Evolutionary conservation across 2,113 vertebrate species (phyloP), one percentile per base, ranked within the genome.

Genomic region (Silurus glanis): DNA sequence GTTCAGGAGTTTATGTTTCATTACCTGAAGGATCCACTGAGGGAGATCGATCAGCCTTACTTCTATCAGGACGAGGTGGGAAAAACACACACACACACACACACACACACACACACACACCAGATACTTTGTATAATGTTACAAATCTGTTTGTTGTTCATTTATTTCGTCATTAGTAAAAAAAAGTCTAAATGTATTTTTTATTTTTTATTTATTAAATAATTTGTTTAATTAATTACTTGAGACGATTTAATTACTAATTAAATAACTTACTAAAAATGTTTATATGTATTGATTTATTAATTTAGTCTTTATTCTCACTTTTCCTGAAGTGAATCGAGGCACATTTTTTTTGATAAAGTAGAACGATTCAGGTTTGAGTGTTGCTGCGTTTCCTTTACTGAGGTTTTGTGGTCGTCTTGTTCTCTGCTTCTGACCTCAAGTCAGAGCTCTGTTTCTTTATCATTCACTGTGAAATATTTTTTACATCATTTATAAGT

Each of bases 1-100:
- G 98, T 99, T 67, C 97, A 97, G 90, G 96, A 99, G 71, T 99
- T 97, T 91, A 98, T 99, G 96, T 97, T 98, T 86, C 91, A 83
- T 90, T 99, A 98, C 87, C 95, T 99, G 91, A 95, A 96, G 89
- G 97, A 99, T 89, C 98, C 98, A n/a, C 90, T 99, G 88, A 93
- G 98, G 88, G 98, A 99, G 94, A 97, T 99, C 0, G 98, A 99
- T 0, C 97, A 97, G 90, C 97, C 98, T 0, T 99, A 96, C 91
- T 99, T 97, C 91, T 94, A 93, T 78, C 94, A 96, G 92, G 98
- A 99, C 0, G 98, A 99, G 94, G 98, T 99, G 91, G 91, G 53
- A 6, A 37, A 0, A 69, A 58, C 56, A 58, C 56, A 58, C 56
- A 58, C 56, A 58, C 56, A 58, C 17, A 12, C 45, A 21, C 69